phyloP scores from a whole-genome alignment of 2,113 vertebrate genomes.

The Psophia crepitans region DNA sequence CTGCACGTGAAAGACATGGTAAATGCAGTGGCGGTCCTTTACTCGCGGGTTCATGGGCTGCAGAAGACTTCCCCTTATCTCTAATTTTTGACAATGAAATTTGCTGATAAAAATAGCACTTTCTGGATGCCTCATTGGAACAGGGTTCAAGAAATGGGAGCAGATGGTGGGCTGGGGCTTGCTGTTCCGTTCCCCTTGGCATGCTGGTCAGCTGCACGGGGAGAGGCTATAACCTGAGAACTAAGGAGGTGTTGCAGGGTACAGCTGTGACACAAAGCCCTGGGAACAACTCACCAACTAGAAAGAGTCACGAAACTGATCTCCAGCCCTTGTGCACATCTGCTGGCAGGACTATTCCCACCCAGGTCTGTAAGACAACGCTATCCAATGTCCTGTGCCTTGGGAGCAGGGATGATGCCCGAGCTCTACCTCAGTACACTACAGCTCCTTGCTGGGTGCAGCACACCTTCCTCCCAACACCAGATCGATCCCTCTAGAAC shows the following conservation, averaged over 20 bases:
- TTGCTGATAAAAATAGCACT: neutral
- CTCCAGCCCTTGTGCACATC: neutral
- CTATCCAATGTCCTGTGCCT: neutral
- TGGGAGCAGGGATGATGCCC: neutral
- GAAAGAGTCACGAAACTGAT: neutral
- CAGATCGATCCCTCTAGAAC: neutral
- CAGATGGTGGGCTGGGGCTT: neutral
- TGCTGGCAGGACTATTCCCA: neutral
- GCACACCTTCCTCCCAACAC: neutral
- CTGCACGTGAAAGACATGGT: neutral
- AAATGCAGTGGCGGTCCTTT: neutral
- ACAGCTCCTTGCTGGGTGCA: neutral
- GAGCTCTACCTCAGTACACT: neutral
- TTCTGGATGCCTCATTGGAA: neutral
- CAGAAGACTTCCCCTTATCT: neutral
- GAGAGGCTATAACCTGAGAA: neutral
- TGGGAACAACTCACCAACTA: neutral
- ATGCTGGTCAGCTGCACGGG: rapidly evolving
- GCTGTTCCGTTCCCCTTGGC: neutral
- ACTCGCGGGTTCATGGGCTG: neutral
- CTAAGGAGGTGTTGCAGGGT: neutral
- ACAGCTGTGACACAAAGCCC: neutral
- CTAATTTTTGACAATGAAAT: neutral
- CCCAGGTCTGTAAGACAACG: neutral
- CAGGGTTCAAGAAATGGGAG: neutral